A percentile compares a stretch with the other conserved stretches of the same genome.
These are phyloP conservation scores for Parauchenoglanis punctatus DNA, from an alignment of 2,797 vertebrate species.

Conservation along the genomic window DNA sequence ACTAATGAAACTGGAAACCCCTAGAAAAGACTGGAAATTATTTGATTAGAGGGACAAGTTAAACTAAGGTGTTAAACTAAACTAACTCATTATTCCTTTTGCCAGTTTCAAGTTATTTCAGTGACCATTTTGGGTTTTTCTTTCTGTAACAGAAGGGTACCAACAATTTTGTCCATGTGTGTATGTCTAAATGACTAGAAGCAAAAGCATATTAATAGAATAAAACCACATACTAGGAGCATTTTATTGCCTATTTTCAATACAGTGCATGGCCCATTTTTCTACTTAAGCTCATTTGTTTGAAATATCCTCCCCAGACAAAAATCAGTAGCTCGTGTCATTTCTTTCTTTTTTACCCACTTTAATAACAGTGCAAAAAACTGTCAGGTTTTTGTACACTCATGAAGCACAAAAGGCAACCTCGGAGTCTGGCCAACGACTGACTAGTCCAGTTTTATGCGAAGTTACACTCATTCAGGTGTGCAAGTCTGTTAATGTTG, in stretches of 20 bases:
- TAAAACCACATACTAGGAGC: neutral
- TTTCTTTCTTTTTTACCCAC: neutral
- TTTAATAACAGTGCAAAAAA: too few species aligned
- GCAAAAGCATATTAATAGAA: neutral
- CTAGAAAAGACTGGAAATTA: too few species aligned
- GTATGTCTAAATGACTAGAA: neutral
- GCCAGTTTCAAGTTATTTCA: too few species aligned
- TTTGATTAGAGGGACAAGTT: too few species aligned
- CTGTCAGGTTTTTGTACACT: neutral
- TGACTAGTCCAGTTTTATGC: neutral
- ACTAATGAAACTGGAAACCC: too few species aligned
- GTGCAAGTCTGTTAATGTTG: neutral
- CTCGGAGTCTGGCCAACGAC: neutral
- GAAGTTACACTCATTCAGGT: neutral
- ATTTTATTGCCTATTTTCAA: neutral
- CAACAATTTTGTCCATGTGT: too few species aligned
- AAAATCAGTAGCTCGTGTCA: neutral
- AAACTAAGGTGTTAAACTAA: too few species aligned
- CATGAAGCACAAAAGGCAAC: neutral
- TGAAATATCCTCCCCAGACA: neutral
- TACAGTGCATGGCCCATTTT: neutral
- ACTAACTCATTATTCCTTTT: too few species aligned
- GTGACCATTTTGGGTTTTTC: too few species aligned
- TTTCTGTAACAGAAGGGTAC: too few species aligned
- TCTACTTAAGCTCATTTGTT: neutral